These are phyloP conservation scores for Sitophilus oryzae DNA, from an alignment of 1,140 invertebrate genomes.

Conservation along the genomic window DNA sequence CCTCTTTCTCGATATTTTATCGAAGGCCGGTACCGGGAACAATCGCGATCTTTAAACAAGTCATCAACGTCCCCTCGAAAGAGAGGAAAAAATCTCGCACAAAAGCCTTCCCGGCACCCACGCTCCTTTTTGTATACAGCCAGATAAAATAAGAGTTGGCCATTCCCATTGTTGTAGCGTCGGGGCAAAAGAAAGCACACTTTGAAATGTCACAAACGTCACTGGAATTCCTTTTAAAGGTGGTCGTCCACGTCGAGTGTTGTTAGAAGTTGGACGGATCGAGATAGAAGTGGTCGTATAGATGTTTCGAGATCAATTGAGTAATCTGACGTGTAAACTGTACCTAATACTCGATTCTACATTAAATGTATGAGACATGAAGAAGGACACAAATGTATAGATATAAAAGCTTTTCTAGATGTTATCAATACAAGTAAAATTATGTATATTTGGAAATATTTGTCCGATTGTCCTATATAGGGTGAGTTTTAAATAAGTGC, in stretches of 20 bases:
- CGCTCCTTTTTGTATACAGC: slow-evolving; percentile 15
- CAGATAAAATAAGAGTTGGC: slow-evolving; percentile 22
- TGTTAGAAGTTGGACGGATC: slow-evolving; percentile 6
- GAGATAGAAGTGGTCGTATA: slow-evolving; percentile 9
- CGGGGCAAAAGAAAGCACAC: slow-evolving; percentile 17
- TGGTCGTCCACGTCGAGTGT: slow-evolving; percentile 17
- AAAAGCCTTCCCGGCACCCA: slow-evolving; percentile 9
- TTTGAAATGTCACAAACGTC: slow-evolving; percentile 16
- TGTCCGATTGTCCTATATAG: no score
- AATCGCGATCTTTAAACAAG: neutral
- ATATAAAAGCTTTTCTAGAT: no score
- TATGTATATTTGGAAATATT: no score
- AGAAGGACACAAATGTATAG: no score
- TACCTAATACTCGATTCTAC: no score
- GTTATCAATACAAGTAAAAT: no score
- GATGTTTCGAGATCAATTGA: no score
- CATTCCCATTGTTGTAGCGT: slow-evolving; percentile 19
- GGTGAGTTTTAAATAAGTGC: no score
- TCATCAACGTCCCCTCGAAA: neutral
- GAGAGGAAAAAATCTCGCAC: neutral
- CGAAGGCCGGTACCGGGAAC: neutral
- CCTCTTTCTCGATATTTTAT: neutral
- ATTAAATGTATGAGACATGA: no score
- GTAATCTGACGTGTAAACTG: no score
- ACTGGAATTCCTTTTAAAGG: no score